Evolutionary conservation across 2,113 vertebrate species (phyloP).

Genomic region (Mastomys coucha): DNA sequence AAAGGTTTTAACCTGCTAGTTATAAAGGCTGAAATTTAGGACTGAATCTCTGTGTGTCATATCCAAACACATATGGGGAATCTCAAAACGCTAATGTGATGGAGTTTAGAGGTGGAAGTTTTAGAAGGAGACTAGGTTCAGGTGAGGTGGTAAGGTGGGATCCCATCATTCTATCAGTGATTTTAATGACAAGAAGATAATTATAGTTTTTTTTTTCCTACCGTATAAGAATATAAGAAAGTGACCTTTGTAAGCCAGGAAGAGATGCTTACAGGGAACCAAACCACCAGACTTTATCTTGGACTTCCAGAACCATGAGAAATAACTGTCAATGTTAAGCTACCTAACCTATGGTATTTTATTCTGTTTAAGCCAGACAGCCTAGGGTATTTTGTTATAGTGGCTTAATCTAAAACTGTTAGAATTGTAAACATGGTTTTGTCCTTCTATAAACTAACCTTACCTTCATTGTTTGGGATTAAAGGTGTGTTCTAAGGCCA

Average conservation of each 20-base stretch:
- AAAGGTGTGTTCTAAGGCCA: too few species aligned
- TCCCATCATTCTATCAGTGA: neutral
- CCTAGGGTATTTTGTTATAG: neutral
- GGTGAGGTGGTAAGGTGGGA: neutral
- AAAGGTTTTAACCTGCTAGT: neutral
- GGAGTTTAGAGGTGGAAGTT: neutral
- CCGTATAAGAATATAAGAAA: neutral
- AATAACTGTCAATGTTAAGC: neutral
- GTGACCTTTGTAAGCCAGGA: neutral
- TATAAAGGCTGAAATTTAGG: neutral
- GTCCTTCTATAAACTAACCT: too few species aligned
- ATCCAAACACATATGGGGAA: neutral
- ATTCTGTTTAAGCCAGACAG: neutral
- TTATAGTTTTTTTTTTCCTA: neutral
- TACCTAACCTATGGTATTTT: neutral
- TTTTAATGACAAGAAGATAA: neutral
- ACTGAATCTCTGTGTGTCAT: neutral
- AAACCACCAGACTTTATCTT: neutral
- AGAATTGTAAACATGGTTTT: neutral
- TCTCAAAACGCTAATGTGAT: too few species aligned
- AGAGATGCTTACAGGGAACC: neutral
- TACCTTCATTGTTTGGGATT: too few species aligned
- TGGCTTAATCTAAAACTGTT: neutral
- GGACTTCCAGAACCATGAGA: neutral
- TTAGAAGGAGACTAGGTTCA: neutral